phyloP scores from a whole-genome alignment of 2,888 invertebrate species.

The Campoplex capitator region DNA sequence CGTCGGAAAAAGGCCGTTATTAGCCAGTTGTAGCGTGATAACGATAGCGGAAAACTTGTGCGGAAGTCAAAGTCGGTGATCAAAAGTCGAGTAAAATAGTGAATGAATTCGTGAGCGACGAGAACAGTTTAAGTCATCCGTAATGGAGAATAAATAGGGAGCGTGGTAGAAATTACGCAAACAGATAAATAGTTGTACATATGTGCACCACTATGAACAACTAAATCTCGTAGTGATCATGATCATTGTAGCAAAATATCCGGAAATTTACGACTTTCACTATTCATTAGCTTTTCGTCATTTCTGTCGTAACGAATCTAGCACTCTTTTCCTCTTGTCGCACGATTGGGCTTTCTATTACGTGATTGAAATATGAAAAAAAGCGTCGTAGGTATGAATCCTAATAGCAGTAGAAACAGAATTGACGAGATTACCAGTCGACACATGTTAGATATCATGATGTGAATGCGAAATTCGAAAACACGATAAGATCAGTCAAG shows the following conservation, averaged over 20 bases:
- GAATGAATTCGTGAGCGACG: too few relatives aligned
- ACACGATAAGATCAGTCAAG: slow-evolving; percentile 57
- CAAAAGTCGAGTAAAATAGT: too few relatives aligned
- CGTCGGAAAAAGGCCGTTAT: too few relatives aligned
- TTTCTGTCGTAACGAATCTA: slow-evolving; percentile 31
- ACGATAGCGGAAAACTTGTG: too few relatives aligned
- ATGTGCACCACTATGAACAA: neutral
- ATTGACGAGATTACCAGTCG: slow-evolving; percentile 14
- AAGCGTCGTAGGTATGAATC: slow-evolving; percentile 7
- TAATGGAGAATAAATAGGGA: too few relatives aligned
- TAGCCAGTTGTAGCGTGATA: too few relatives aligned
- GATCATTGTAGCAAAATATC: neutral
- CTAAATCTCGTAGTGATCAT: neutral
- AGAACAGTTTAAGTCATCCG: too few relatives aligned
- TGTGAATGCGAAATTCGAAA: slow-evolving; percentile 50
- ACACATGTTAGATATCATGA: neutral
- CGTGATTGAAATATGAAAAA: slow-evolving; percentile 62
- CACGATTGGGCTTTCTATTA: slow-evolving; percentile 51
- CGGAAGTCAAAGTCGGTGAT: too few relatives aligned
- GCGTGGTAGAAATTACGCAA: too few relatives aligned
- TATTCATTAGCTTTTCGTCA: slow-evolving; percentile 14
- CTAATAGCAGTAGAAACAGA: slow-evolving; percentile 3
- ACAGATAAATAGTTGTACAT: neutral
- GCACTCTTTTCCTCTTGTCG: slow-evolving; percentile 33
- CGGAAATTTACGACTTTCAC: neutral